A percentile compares a stretch with the other conserved stretches of the same genome.
Conservation (phyloP, 1,140 invertebrate species). For the Aphis craccivora region DNA sequence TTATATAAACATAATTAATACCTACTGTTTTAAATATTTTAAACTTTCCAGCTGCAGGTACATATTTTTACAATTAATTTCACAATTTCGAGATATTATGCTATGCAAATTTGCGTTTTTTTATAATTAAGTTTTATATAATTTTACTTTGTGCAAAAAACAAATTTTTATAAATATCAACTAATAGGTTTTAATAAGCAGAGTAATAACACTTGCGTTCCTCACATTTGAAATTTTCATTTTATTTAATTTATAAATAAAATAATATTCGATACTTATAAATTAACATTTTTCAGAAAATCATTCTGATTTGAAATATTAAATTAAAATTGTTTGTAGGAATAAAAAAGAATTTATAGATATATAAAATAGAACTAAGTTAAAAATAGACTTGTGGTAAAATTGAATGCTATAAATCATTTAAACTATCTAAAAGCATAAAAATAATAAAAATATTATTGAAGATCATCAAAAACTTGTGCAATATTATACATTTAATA, state of each 20-base stretch:
- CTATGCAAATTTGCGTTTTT: too few relatives aligned
- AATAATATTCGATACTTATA: not conserved
- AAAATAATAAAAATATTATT: not conserved
- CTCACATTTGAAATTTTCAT: not conserved
- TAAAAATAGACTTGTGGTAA: too few relatives aligned
- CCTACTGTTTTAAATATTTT: too few relatives aligned
- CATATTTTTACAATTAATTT: too few relatives aligned
- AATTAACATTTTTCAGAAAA: not conserved
- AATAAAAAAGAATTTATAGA: not conserved
- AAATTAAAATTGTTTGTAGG: not conserved
- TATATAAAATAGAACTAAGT: too few relatives aligned
- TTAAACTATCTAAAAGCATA: not conserved
- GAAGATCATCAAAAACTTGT: not conserved
- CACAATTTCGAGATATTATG: too few relatives aligned
- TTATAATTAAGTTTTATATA: too few relatives aligned
- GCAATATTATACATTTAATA: too few relatives aligned
- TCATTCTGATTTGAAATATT: not conserved
- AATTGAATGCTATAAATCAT: too few relatives aligned
- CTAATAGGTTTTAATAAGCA: not conserved
- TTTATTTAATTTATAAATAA: not conserved
- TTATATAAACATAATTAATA: too few relatives aligned
- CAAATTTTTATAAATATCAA: not conserved
- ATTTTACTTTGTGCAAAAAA: not conserved
- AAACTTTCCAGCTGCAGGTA: too few relatives aligned
- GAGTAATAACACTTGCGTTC: not conserved